Evolutionary conservation across 2,888 invertebrate genomes (phyloP), one percentile per base, ranked within the genome.

Genomic region (Morinoia aosen): DNA sequence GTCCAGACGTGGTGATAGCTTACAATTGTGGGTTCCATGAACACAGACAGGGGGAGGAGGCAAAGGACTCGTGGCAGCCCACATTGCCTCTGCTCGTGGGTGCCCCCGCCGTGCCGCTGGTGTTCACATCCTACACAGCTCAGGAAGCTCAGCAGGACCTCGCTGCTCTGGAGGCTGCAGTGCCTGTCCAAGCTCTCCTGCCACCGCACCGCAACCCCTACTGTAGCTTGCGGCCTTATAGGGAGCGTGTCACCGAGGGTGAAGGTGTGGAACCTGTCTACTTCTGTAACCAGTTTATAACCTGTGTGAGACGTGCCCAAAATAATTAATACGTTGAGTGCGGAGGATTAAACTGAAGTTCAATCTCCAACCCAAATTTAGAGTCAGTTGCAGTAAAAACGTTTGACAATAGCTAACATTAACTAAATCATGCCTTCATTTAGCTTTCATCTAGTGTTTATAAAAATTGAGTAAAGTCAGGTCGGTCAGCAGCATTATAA

Each of bases 21-120:
- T 96, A 95, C 94, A 96, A 96, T 91, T 96, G 96, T 95, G 96
- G 96, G 8, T 96, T 96, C 56, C 96, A 96, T 61, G 96, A 96
- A 93, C 95, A 88, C 57, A 33, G 25, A 76, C 94, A 48, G 19
- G 96, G 94, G 2, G 93, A 95, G 25, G 56, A 76, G n/a, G 57
- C 57, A 5, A 95, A 96, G 58, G 95, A 95, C 19, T 95, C 95
- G 95, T 95, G 95, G 19, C 58, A 40, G 19, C 95, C 96, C 40
- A 25, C 95, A 16, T 64, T 96, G 56, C 91, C 95, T 25, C 25
- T 94, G 40, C 93, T 96, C 57, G 39, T 95, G 0, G 40, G 39
- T 7, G 88, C 95, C 40, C 25, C 39, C 11, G 61, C 39, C 25
- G 61, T 88, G 19, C 96, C 96, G n/a, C 94, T 96, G 11, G 91